A percentile compares a stretch with the other conserved stretches of the same genome.
Evolutionary conservation across 2,113 vertebrate genomes (phyloP).

Genomic region (Daboia siamensis): DNA sequence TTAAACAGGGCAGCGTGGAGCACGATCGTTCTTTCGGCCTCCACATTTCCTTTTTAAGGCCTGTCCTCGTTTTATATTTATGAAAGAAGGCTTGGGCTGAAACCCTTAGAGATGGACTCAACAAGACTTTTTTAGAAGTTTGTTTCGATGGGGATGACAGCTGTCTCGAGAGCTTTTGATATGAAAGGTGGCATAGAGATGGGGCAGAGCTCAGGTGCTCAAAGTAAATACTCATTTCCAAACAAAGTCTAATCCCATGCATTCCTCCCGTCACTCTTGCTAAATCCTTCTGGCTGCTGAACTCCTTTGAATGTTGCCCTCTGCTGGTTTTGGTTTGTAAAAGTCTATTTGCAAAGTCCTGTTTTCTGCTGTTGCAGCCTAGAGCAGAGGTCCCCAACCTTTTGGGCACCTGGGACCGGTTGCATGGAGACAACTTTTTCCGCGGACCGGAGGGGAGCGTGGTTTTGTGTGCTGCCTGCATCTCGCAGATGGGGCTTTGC

Average conservation of each 20-base stretch:
- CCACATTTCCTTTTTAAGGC: neutral
- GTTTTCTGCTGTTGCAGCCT: neutral
- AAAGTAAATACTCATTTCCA: neutral
- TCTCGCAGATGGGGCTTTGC: no score
- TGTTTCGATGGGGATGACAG: neutral
- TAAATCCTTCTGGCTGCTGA: neutral
- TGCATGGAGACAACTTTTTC: no score
- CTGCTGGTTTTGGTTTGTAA: neutral
- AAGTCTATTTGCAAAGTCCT: neutral
- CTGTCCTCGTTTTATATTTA: neutral
- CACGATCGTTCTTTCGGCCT: neutral
- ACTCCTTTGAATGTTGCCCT: neutral
- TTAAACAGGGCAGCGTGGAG: neutral
- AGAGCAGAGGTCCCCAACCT: neutral
- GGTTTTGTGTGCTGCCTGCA: no score
- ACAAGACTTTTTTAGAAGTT: neutral
- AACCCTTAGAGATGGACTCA: neutral
- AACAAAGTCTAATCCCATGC: neutral
- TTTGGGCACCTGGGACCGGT: no score
- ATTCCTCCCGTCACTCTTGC: neutral
- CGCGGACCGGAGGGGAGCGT: no score
- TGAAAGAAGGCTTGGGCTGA: no score
- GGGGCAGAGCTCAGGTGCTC: no score
- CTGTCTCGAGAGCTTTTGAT: neutral
- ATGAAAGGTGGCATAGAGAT: neutral